Conservation (phyloP, 1,140 invertebrate species). For the Ptiloglossa arizonensis region DNA sequence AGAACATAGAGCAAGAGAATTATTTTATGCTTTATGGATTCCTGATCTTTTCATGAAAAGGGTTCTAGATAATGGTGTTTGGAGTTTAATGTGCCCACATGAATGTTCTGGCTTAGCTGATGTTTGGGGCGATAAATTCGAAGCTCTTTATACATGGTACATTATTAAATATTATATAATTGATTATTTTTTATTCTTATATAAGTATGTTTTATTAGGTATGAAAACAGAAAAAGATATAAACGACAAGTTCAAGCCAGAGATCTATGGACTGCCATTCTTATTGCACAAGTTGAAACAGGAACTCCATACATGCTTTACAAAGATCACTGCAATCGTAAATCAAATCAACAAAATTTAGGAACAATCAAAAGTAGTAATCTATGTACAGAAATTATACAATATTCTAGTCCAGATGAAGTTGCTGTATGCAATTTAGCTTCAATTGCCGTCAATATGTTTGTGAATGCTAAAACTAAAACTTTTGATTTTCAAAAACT, state of each 20-base stretch:
- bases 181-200: slow-evolving; percentile 35
- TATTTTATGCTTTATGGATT: slow-evolving; percentile 99
- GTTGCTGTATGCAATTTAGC: slow-evolving; percentile 99
- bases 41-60: slow-evolving; percentile 99
- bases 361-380: slow-evolving; percentile 99
- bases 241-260: slow-evolving; percentile 92
- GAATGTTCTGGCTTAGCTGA: slow-evolving; percentile 95
- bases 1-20: slow-evolving; percentile 94
- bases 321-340: slow-evolving; percentile 98
- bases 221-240: slow-evolving; percentile 92
- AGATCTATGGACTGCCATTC: slow-evolving; percentile 95
- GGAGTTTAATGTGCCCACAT: slow-evolving; percentile 98
- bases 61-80: slow-evolving; percentile 92
- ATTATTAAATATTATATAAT: neutral
- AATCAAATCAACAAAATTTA: slow-evolving; percentile 99
- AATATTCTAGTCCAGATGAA: slow-evolving; percentile 96
- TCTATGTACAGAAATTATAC: slow-evolving; percentile 98
- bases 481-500: slow-evolving; percentile 96
- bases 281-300: slow-evolving; percentile 98
- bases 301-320: slow-evolving; percentile 99
- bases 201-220: slow-evolving; percentile 82
- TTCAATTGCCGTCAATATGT: slow-evolving; percentile 98
- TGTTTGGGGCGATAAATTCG: slow-evolving; percentile 97
- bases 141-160: slow-evolving; percentile 91
- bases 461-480: slow-evolving; percentile 89